Evolutionary conservation across 1,140 invertebrate species (phyloP), one percentile per base, ranked within the genome.

Genomic region (Andricus grossulariae): DNA sequence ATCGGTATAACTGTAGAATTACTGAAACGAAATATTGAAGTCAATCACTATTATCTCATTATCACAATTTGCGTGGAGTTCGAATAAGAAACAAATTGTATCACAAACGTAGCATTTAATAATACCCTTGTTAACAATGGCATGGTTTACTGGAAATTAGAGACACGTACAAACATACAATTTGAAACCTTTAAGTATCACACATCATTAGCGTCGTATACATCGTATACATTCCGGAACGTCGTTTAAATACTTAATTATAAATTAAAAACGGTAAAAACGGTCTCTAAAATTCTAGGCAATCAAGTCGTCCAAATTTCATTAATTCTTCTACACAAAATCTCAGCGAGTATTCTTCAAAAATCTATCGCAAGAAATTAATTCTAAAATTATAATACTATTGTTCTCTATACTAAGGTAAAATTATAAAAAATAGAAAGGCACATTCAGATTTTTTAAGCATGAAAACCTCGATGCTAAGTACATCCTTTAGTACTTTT

Each of bases 141-240:
- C 72, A 72, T 76, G 21, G 45, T 71, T 16, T 80, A 71, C 51
- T 76, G 18, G 50, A 16, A 73, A 54, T 49, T 55, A 79, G 32
- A 71, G 55, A 71, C 72, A 77, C n/a, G 19, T 55, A 60, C 55
- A 77, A 83, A 51, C 45, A 79, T 74, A 79, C 55, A 52, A 52
- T n/a, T 54, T 54, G 8, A 54, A 54, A 54, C 16, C 18, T 19
- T 54, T 18, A 54, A 54, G n/a, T 54, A 54, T 54, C 52, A 54
- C n/a, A 54, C 52, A 54, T 54, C 8, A n/a, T 54, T 18, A 45
- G 39, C 39, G 39, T 45, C 39, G 39, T 45, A 45, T 32, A 32
- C 32, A 52, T 16, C 15, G 51, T 52, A n/a, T 18, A 11, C 18
- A 54, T 18, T 54, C 52, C 18, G 52, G n/a, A 54, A 54, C n/a